Percentiles rank a stretch among this genome's conserved stretches.
These are phyloP conservation scores for Meiosimyza platycephala DNA, from an alignment of 2,888 invertebrate species.

Conservation along the genomic window DNA sequence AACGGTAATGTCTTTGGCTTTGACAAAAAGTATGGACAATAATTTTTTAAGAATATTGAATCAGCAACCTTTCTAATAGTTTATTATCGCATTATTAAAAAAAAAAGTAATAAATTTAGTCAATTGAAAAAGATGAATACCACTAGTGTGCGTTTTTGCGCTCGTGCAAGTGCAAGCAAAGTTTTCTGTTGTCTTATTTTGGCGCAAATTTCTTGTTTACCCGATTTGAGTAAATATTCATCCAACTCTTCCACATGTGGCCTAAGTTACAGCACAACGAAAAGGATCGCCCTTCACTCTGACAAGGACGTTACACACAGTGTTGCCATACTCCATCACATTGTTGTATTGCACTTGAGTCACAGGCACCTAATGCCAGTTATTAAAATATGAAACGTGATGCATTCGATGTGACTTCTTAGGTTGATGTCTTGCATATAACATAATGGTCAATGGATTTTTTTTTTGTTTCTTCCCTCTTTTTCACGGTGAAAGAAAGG, in stretches of 20 bases:
- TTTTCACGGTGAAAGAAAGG: constrained; percentile 41
- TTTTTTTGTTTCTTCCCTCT: not conserved
- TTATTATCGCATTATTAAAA: too few relatives aligned
- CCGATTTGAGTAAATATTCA: not conserved
- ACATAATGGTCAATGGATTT: not conserved
- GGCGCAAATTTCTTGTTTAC: not conserved
- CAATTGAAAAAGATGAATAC: too few relatives aligned
- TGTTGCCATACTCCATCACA: not conserved
- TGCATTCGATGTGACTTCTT: constrained; percentile 6
- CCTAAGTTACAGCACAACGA: not conserved
- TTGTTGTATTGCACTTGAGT: not conserved
- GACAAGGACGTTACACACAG: constrained; percentile 14
- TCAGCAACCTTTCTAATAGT: too few relatives aligned
- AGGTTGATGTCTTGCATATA: not conserved
- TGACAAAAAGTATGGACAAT: too few relatives aligned
- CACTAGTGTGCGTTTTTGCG: too few relatives aligned
- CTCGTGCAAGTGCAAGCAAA: too few relatives aligned
- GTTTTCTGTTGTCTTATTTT: not conserved
- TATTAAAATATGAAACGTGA: constrained; percentile 36
- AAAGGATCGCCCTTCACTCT: not conserved
- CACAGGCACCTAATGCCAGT: constrained; percentile 18
- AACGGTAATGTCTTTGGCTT: too few relatives aligned
- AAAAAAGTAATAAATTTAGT: too few relatives aligned
- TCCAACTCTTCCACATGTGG: not conserved
- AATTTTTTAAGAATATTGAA: too few relatives aligned